Evolutionary conservation across 2,888 invertebrate genomes (phyloP).

Genomic region (Napeogenes sylphis): DNA sequence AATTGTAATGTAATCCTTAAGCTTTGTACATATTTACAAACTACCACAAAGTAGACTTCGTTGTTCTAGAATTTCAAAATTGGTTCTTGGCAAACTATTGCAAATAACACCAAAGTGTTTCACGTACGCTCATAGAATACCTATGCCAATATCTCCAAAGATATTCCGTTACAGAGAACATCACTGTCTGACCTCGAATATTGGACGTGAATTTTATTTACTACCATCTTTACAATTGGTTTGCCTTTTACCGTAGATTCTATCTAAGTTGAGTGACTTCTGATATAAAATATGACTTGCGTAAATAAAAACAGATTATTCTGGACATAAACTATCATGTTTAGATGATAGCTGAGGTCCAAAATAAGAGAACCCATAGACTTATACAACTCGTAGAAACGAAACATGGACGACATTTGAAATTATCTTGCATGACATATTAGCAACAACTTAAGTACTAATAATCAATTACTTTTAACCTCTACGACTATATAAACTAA

Average conservation of each 20-base stretch:
- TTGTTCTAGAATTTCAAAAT: slow-evolving; percentile 34
- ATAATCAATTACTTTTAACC: too few species aligned
- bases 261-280: too few species aligned
- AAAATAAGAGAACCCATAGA: too few species aligned
- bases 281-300: too few species aligned
- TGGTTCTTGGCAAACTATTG: slow-evolving; percentile 46
- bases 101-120: slow-evolving; percentile 49
- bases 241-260: neutral
- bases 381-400: too few species aligned
- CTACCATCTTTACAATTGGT: neutral
- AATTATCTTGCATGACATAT: neutral
- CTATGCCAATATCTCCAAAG: slow-evolving; percentile 52
- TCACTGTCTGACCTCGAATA: slow-evolving; percentile 52
- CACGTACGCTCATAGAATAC: slow-evolving; percentile 52
- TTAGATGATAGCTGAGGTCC: neutral
- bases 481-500: too few species aligned
- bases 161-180: slow-evolving; percentile 60
- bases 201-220: slow-evolving; percentile 34
- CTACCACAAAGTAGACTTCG: slow-evolving; percentile 6
- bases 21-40: neutral
- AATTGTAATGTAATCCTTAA: too few species aligned
- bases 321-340: neutral
- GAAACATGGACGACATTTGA: neutral
- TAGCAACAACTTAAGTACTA: too few species aligned
- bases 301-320: too few species aligned